Evolutionary conservation across 2,888 invertebrate genomes (phyloP).

Genomic region (Boloria selene): DNA sequence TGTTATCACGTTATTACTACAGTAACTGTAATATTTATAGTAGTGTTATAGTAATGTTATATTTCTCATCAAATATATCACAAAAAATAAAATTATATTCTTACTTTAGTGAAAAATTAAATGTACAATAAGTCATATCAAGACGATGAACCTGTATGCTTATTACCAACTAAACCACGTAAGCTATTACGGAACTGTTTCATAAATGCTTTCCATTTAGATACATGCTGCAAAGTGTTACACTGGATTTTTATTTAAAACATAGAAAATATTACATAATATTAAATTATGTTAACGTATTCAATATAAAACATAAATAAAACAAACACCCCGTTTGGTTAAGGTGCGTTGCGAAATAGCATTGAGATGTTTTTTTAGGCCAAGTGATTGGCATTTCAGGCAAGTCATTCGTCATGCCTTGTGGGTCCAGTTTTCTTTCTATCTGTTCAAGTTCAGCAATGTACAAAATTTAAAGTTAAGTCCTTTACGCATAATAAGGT

Average conservation of each 20-base stretch:
- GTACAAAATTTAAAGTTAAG: conserved; percentile 44
- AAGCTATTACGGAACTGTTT: too few relatives aligned
- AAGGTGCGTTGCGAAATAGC: conserved; percentile 55
- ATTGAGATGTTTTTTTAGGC: conserved; percentile 71
- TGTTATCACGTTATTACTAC: too few relatives aligned
- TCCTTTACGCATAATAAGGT: conserved; percentile 7
- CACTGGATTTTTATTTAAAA: conserved; percentile 10
- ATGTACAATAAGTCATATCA: too few relatives aligned
- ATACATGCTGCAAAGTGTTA: background rate
- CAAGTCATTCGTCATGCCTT: conserved; percentile 63
- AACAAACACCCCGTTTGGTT: conserved; percentile 53
- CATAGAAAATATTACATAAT: conserved; percentile 25
- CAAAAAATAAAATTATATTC: too few relatives aligned
- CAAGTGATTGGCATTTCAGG: conserved; percentile 72
- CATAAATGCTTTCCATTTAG: background rate
- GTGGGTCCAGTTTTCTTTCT: conserved; percentile 51
- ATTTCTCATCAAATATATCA: too few relatives aligned
- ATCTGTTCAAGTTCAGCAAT: conserved; percentile 58
- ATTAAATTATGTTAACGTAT: conserved; percentile 40
- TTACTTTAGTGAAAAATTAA: too few relatives aligned
- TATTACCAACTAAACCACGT: too few relatives aligned
- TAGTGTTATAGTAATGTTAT: too few relatives aligned
- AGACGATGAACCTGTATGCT: too few relatives aligned
- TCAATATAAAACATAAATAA: conserved; percentile 47
- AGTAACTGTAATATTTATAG: too few relatives aligned